Evolutionary conservation across 53 echinoderm and acorn worm species (phyloP).

Genomic region (Actinopyga echinites): DNA sequence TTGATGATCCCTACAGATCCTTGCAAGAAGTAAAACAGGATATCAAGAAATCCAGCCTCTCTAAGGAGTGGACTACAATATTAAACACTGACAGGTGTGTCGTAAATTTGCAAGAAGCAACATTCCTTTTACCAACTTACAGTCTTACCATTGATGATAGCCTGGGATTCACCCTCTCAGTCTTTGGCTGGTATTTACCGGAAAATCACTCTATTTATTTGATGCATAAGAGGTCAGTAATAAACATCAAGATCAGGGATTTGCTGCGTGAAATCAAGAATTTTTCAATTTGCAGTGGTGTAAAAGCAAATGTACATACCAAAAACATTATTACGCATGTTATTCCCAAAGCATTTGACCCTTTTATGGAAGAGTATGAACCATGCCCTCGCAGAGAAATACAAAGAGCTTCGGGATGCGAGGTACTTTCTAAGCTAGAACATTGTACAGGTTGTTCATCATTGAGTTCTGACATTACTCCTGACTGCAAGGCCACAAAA

Average conservation of each 20-base stretch:
- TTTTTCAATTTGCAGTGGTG: background rate
- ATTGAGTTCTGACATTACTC: background rate
- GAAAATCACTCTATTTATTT: conserved; percentile 21
- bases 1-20: background rate
- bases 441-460: background rate
- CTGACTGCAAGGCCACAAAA: background rate
- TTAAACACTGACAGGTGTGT: background rate
- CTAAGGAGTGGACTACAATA: background rate
- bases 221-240: conserved; percentile 11
- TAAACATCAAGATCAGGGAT: background rate
- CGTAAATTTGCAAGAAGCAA: conserved; percentile 1
- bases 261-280: background rate
- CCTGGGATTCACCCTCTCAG: background rate
- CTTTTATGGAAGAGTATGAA: conserved; percentile 1
- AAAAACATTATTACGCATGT: background rate
- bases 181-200: conserved; percentile 7
- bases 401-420: background rate
- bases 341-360: conserved; percentile 3
- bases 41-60: background rate
- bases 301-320: background rate
- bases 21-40: background rate
- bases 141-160: conserved; percentile 13
- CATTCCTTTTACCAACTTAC: conserved; percentile 1
- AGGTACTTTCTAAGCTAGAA: background rate
- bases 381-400: conserved; percentile 15